phyloP scores from a whole-genome alignment of 2,797 vertebrate genomes.

The Acridotheres tristis region DNA sequence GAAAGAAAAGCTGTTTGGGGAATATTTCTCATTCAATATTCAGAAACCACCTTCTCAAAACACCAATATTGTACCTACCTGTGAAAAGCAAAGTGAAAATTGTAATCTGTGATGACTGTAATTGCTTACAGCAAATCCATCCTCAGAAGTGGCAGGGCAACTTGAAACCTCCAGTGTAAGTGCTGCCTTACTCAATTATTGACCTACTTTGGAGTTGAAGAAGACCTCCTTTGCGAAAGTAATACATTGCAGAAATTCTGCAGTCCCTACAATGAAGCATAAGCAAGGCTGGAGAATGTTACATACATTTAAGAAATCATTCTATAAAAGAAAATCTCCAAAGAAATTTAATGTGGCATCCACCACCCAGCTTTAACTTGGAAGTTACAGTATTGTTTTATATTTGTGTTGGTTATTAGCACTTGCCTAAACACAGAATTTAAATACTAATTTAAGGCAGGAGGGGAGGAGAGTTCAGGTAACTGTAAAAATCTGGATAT shows the following conservation, averaged over 20 bases:
- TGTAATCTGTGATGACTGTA: neutral
- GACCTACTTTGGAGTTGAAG: neutral
- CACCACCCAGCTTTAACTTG: neutral
- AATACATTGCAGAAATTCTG: neutral
- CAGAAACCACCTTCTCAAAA: neutral
- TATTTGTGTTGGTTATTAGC: neutral
- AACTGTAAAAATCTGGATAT: neutral
- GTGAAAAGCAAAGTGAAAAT: constrained; percentile 41
- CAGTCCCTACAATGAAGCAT: neutral
- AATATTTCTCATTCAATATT: constrained; percentile 44
- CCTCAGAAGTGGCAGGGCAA: neutral
- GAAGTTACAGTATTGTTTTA: neutral
- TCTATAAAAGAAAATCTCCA: neutral
- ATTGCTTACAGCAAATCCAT: neutral
- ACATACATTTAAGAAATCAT: neutral
- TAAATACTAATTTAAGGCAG: neutral
- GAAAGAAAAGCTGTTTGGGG: neutral
- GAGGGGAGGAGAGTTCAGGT: too few species aligned
- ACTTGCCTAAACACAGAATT: neutral
- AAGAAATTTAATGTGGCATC: neutral
- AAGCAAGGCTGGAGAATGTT: neutral
- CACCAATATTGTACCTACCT: neutral
- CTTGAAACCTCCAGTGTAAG: neutral
- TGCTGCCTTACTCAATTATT: neutral
- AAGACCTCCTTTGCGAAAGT: neutral